These are phyloP conservation scores for Peromyscus polionotus DNA, from an alignment of 2,113 vertebrate species.

Conservation along the genomic window DNA sequence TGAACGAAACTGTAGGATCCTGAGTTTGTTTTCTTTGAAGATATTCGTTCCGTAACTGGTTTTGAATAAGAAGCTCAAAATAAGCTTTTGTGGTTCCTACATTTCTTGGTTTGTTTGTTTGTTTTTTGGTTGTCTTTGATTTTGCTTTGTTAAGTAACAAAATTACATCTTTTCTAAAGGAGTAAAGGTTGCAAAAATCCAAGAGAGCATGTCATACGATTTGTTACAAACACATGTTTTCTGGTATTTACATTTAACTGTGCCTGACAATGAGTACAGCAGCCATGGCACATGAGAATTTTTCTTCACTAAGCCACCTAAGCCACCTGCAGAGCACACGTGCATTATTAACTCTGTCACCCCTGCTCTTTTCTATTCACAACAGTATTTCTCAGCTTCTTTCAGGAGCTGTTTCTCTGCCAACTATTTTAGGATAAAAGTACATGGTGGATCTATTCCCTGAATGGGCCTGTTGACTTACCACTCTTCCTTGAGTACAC, in stretches of 20 bases:
- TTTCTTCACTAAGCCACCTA: background rate
- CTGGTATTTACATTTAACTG: background rate
- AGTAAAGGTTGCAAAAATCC: constrained; percentile 2
- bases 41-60: background rate
- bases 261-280: background rate
- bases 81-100: background rate
- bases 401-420: background rate
- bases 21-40: background rate
- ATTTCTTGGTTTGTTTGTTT: background rate
- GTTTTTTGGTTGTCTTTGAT: constrained; percentile 15
- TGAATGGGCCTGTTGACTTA: background rate
- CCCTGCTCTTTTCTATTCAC: background rate
- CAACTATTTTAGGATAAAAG: constrained; percentile 17
- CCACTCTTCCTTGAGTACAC: background rate
- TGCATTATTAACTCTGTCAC: background rate
- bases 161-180: constrained; percentile 24
- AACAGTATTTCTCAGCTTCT: background rate
- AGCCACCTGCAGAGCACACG: background rate
- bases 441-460: background rate
- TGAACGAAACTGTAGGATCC: background rate
- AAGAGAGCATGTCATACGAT: background rate
- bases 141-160: constrained; percentile 9
- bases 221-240: background rate
- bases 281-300: background rate
- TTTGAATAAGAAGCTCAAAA: background rate